phyloP scores from a whole-genome alignment of 1,140 invertebrate species.

The Lineus longissimus region DNA sequence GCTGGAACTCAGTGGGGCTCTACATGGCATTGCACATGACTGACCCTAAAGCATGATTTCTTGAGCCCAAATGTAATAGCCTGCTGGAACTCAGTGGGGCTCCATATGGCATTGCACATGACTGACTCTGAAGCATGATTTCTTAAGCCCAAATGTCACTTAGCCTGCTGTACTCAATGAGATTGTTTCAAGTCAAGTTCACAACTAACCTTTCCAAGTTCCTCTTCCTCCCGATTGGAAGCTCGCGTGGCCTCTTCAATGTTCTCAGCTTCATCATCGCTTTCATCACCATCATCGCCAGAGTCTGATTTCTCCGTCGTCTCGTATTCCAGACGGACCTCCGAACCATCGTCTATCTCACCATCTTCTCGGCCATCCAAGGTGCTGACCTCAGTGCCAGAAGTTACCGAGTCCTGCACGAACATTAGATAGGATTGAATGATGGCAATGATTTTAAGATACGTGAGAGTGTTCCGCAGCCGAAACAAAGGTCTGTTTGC shows the following conservation, averaged over 20 bases:
- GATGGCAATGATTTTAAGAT: background rate
- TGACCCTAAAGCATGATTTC: too few species aligned
- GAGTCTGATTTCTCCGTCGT: conserved; percentile 25
- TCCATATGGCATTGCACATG: too few species aligned
- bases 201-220: conserved; percentile 38
- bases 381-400: conserved; percentile 18
- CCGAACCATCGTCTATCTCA: conserved; percentile 18
- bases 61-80: too few species aligned
- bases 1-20: too few species aligned
- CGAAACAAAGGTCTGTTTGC: too few species aligned
- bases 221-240: conserved; percentile 31
- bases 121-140: too few species aligned
- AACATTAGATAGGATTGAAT: background rate
- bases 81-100: too few species aligned
- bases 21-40: too few species aligned
- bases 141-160: too few species aligned
- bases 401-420: background rate
- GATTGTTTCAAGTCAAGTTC: too few species aligned
- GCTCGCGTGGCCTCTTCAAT: conserved; percentile 14
- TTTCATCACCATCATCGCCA: conserved; percentile 21
- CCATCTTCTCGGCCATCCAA: conserved; percentile 20
- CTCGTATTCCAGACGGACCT: conserved; percentile 21
- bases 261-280: conserved; percentile 19
- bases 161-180: too few species aligned
- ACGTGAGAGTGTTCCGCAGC: background rate